A percentile compares a stretch with the other conserved stretches of the same genome.
Evolutionary conservation across 2,797 vertebrate genomes (phyloP).

Genomic region (Petrocephalus sullivani): DNA sequence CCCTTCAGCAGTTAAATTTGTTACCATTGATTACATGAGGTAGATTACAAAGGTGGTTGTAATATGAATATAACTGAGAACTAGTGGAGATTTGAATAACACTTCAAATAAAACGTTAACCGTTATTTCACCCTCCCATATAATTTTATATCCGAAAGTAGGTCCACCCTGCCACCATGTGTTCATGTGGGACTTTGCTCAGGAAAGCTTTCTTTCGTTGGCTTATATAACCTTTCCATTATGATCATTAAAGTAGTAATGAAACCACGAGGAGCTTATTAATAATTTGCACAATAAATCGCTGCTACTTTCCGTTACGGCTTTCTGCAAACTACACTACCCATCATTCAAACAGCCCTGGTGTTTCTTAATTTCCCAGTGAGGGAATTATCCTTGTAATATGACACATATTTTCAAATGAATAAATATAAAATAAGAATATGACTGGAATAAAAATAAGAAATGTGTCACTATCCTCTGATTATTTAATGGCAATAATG

Average conservation of each 20-base stretch:
- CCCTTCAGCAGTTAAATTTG: background rate
- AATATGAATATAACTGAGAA: background rate
- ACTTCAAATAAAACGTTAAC: background rate
- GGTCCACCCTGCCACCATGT: background rate
- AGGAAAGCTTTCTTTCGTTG: background rate
- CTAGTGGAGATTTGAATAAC: background rate
- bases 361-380: background rate
- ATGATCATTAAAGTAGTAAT: background rate
- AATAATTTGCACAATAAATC: background rate
- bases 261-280: background rate
- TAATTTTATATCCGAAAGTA: background rate
- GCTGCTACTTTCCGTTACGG: background rate
- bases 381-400: constrained; percentile 18
- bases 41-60: background rate
- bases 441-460: background rate
- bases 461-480: background rate
- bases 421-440: background rate
- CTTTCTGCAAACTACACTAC: constrained; percentile 46
- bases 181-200: background rate
- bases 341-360: constrained; percentile 37
- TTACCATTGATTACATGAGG: background rate
- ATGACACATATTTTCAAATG: constrained; percentile 11
- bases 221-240: background rate
- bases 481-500: background rate
- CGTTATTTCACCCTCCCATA: background rate